These are phyloP conservation scores for Phymorhynchus buccinoides DNA, from an alignment of 1,140 invertebrate genomes.

Conservation along the genomic window DNA sequence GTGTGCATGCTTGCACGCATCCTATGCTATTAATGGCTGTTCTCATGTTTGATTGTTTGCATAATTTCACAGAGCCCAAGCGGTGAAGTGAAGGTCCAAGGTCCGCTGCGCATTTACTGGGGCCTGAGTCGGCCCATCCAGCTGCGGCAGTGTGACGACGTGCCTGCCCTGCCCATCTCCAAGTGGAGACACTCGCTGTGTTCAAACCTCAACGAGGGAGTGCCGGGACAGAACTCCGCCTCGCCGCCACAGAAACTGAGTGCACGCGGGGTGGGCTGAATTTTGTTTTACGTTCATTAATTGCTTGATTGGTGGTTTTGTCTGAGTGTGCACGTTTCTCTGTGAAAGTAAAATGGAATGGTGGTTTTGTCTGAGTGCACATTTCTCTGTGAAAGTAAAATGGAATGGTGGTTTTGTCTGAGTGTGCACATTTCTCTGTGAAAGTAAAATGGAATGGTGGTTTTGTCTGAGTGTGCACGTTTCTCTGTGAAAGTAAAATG, in stretches of 20 bases:
- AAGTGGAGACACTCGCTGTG: constrained; percentile 62
- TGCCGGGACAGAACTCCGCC: not conserved
- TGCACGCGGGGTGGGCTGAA: not conserved
- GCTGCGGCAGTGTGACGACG: constrained; percentile 89
- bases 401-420: no score
- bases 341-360: no score
- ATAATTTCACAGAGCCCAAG: constrained; percentile 81
- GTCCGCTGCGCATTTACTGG: constrained; percentile 87
- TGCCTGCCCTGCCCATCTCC: constrained; percentile 67
- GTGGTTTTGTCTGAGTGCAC: no score
- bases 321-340: not conserved
- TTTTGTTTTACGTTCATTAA: not conserved
- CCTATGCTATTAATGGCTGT: no score
- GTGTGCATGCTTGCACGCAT: no score
- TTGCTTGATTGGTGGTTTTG: not conserved
- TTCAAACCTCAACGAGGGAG: not conserved
- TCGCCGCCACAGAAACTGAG: not conserved
- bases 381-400: no score
- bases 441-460: no score
- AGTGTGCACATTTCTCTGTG: no score
- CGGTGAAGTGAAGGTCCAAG: constrained; percentile 84
- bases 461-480: no score
- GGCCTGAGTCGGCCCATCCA: constrained; percentile 88
- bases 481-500: no score
- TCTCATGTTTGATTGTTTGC: no score